Evolutionary conservation across 2,113 vertebrate genomes (phyloP), one percentile per base, ranked within the genome.

Genomic region (Craseonycteris thonglongyai): DNA sequence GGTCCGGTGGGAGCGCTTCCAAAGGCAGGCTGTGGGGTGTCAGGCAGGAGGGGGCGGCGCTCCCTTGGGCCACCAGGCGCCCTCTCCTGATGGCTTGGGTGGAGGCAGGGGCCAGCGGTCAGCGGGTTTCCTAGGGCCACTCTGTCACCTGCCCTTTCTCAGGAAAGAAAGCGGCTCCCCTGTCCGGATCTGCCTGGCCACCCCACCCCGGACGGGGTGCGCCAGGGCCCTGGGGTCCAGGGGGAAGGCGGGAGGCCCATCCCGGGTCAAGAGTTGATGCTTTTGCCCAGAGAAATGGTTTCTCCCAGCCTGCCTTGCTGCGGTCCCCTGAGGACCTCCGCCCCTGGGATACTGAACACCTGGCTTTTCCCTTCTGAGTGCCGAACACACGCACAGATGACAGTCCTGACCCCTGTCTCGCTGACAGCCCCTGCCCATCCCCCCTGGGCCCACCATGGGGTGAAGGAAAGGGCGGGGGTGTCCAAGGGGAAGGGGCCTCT

Each of bases 301-400:
- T 94, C 93, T 93, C 51, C n/a, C 59, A 30, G 63, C 58, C 54
- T 80, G 54, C 75, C 56, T 38, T 12, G 65, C 49, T 74, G 82
- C 58, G 54, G 38, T 93, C 63, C 78, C 85, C 69, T 6, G 59
- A 68, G 30, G 86, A 89, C 74, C 66, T 88, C 63, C 86, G 86
- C 59, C 91, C 38, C 74, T 47, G 58, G 54, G 69, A 38, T 65
- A 45, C 49, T 5, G 4, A 30, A 30, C 75, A 85, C 45, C 56
- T 78, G 35, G 74, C 47, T 72, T 90, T 78, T 74, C 72, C 68
- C 63, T 72, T 88, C 80, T 88, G 38, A 45, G 89, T 47, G 91
- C 79, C 75, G 84, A 72, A 75, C 91, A 88, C 91, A 94, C 21
- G 81, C 92, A 92, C 95, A 94, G 78, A 71, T 97, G 84, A 93